Evolutionary conservation across 2,797 vertebrate genomes (phyloP).

Genomic region (Amniataba percoides): DNA sequence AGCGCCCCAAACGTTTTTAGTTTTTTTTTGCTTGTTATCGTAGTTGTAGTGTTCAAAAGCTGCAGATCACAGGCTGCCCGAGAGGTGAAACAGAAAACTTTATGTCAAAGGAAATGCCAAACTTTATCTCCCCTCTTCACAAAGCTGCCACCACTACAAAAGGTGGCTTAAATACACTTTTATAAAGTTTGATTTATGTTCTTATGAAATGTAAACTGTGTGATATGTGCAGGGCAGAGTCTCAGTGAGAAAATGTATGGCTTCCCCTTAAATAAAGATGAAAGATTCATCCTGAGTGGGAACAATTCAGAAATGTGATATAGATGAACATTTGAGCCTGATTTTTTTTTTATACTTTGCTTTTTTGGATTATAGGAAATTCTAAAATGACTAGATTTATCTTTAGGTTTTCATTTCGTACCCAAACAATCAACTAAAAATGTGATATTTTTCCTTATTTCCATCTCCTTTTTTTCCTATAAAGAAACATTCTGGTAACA

Average conservation of each 20-base stretch:
- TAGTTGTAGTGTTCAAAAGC: conserved; percentile 3
- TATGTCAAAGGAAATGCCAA: conserved; percentile 38
- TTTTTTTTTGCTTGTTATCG: conserved; percentile 42
- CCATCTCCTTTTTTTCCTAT: not conserved
- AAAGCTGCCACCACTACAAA: not conserved
- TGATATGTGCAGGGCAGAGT: not conserved
- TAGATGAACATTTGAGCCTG: not conserved
- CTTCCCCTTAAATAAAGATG: too few species aligned
- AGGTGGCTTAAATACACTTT: not conserved
- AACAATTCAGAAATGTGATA: too few species aligned
- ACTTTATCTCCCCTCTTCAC: conserved; percentile 12
- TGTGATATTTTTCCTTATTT: not conserved
- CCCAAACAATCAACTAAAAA: not conserved
- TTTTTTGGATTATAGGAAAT: not conserved
- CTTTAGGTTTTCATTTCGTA: not conserved
- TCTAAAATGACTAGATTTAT: not conserved
- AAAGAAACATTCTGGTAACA: not conserved
- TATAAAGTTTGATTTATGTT: not conserved
- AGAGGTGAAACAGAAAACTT: conserved; percentile 39
- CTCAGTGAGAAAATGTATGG: not conserved
- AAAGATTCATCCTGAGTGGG: too few species aligned
- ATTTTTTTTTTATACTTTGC: not conserved
- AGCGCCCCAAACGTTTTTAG: conserved; percentile 20
- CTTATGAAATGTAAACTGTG: not conserved
- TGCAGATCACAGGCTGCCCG: conserved; percentile 17